Conservation (phyloP, 2,888 invertebrate genomes). For the Odontomyia ornata region DNA sequence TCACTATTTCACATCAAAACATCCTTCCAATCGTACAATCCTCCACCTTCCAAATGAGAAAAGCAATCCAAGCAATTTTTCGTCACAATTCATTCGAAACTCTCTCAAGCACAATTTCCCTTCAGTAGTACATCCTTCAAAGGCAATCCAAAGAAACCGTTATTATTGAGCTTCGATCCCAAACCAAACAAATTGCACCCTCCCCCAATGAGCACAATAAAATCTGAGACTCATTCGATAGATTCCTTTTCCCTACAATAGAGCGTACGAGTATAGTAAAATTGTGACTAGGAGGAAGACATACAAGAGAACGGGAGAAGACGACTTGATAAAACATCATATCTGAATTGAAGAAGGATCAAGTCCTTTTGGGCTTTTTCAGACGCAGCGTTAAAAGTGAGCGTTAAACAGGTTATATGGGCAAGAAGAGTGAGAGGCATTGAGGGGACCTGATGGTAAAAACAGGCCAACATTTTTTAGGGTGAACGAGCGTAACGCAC, state of each 20-base stretch:
- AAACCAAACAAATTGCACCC: not conserved
- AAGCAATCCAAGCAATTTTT: not conserved
- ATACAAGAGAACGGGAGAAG: not conserved
- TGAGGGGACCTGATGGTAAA: no score
- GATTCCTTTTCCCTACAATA: not conserved
- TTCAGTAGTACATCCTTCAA: not conserved
- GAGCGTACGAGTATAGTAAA: not conserved
- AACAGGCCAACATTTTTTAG: no score
- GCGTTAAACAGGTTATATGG: no score
- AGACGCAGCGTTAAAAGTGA: no score
- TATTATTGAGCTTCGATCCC: not conserved
- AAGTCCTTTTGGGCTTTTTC: slow-evolving; percentile 29
- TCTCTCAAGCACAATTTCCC: not conserved
- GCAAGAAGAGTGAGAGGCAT: no score
- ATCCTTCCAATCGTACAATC: no score
- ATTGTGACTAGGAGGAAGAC: not conserved
- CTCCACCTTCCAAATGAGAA: not conserved
- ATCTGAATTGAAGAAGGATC: slow-evolving; percentile 4
- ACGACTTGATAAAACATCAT: slow-evolving; percentile 7
- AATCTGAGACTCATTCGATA: not conserved
- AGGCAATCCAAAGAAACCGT: slow-evolving; percentile 2
- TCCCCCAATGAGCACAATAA: not conserved
- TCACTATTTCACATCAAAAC: no score
- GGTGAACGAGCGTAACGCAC: no score
- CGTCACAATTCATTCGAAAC: not conserved